Evolutionary conservation across 2,888 invertebrate species (phyloP), one percentile per base, ranked within the genome.

Genomic region (Ichneumoninae sp.): DNA sequence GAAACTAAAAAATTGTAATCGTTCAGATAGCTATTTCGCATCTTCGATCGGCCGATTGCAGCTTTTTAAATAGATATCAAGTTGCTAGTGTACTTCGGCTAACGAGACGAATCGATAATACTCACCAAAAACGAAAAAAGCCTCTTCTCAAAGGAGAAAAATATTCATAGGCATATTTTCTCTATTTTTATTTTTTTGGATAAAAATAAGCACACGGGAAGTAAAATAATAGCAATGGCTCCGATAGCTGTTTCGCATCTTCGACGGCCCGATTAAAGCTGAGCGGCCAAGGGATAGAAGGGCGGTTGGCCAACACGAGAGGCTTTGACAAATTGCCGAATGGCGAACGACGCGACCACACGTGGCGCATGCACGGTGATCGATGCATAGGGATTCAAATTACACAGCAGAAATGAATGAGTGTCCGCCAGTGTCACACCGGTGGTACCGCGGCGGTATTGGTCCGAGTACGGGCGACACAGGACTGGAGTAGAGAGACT

Each of bases 241-340:
- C 78, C 10, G 22, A 74, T 47, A 79, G 73, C n/a, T 69, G 54
- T 57, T 33, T 63, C 30, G 19, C 40, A 44, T 57, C 22, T 66
- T 66, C 68, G 78, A 60, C 60, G 3, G 36, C 40, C 13, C 22
- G 54, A 30, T 30, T 74, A 70, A 26, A 26, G 33, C 7, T 4
- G n/a, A n/a, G 33, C 63, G 33, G 33, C 5, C 44, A 33, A 63
- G 33, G 16, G 47, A 22, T 33, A 22, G 65, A 75, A 52, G 44
- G 52, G 52, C 60, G 65, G 78, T 78, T 50, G 60, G 57, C 69
- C 74, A 44, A 68, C 47, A 52, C 50, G 77, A 30, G 71, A 71
- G 86, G 87, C 88, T 87, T 85, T 87, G 88, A 88, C 86, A 87
- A 87, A 88, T 88, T 87, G 86, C 83, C 76, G 86, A 88, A 87